phyloP scores from a whole-genome alignment of 2,888 invertebrate species.

The Phyllotreta striolata region DNA sequence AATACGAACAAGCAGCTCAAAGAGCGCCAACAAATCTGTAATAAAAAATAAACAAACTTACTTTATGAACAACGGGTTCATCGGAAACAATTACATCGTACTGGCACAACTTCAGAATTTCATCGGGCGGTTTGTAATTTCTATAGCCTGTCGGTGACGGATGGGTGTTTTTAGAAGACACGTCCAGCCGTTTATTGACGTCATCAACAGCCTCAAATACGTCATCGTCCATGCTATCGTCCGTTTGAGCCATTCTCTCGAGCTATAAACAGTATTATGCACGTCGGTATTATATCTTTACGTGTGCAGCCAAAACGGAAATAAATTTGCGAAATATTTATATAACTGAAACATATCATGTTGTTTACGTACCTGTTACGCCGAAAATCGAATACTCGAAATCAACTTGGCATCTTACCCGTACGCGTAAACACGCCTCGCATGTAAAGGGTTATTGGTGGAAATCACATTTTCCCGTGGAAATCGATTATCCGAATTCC shows the following conservation, averaged over 20 bases:
- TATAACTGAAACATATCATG: neutral
- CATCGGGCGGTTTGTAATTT: slow-evolving; percentile 78
- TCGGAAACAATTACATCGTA: slow-evolving; percentile 61
- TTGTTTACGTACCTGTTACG: slow-evolving; percentile 13
- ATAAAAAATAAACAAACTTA: too few species aligned
- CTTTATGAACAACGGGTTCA: slow-evolving; percentile 75
- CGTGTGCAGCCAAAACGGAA: neutral
- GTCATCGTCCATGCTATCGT: slow-evolving; percentile 85
- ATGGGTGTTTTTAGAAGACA: slow-evolving; percentile 53
- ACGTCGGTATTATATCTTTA: neutral
- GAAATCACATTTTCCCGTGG: slow-evolving; percentile 7
- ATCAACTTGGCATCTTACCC: neutral
- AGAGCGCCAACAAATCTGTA: too few species aligned
- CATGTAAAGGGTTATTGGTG: neutral
- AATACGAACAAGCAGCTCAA: too few species aligned
- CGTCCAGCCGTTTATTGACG: slow-evolving; percentile 47
- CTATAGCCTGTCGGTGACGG: slow-evolving; percentile 84
- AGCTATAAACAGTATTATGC: slow-evolving; percentile 5
- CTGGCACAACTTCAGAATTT: slow-evolving; percentile 68
- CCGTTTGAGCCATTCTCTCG: slow-evolving; percentile 54
- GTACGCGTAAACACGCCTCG: slow-evolving; percentile 1
- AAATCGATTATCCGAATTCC: too few species aligned
- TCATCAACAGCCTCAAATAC: slow-evolving; percentile 76
- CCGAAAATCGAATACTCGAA: neutral
- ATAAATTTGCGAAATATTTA: neutral